Conservation (phyloP, 2,888 invertebrate species). For the Erynnis tages region DNA sequence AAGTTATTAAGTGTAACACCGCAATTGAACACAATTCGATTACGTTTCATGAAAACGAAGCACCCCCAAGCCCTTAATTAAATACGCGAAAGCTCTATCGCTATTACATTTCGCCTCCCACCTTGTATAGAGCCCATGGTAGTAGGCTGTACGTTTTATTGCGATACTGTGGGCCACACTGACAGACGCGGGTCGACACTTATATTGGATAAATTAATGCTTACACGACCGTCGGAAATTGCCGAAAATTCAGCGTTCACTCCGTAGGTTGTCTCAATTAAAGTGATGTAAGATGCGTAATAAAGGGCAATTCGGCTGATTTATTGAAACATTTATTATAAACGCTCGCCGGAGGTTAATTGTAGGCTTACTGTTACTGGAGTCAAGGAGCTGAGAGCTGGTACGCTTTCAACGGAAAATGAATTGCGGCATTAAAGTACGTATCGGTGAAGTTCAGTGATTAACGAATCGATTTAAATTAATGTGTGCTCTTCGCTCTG, state of each 20-base stretch:
- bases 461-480: constrained; percentile 20
- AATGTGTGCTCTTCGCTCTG: constrained; percentile 4
- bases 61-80: no score
- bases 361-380: constrained; percentile 57
- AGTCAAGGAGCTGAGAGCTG: constrained; percentile 29
- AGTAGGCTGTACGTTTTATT: not conserved
- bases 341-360: constrained; percentile 59
- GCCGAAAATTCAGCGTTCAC: constrained; percentile 52
- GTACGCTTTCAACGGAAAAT: constrained; percentile 25
- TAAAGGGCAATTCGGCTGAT: constrained; percentile 72
- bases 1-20: no score
- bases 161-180: constrained; percentile 8
- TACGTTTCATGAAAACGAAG: no score
- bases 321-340: constrained; percentile 73
- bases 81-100: not conserved
- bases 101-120: not conserved
- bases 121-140: not conserved
- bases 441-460: constrained; percentile 13
- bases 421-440: constrained; percentile 26
- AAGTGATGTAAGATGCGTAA: constrained; percentile 75
- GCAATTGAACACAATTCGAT: no score
- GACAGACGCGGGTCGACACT: constrained; percentile 31
- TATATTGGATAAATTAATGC: constrained; percentile 33
- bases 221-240: constrained; percentile 40
- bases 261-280: constrained; percentile 64